Conservation (phyloP, 2,113 vertebrate species). For the Tamias sibiricus region DNA sequence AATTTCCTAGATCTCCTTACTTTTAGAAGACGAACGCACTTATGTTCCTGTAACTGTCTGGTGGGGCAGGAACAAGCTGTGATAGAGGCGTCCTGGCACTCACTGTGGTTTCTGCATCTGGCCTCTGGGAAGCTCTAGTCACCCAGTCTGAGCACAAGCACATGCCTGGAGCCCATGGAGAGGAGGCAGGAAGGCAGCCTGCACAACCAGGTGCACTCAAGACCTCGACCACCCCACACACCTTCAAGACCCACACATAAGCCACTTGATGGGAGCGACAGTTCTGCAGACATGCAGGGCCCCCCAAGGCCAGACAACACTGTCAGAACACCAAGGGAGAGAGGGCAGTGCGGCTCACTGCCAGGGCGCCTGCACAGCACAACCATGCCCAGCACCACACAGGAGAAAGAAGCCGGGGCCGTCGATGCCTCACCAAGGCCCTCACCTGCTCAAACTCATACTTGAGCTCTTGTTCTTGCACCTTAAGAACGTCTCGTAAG, state of each 20-base stretch:
- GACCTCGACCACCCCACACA: too few species aligned
- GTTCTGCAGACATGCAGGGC: too few species aligned
- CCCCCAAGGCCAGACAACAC: too few species aligned
- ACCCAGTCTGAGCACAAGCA: background rate
- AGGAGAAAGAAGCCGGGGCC: background rate
- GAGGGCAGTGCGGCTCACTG: too few species aligned
- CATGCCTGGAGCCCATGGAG: background rate
- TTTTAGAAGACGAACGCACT: background rate
- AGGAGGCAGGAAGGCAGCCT: background rate
- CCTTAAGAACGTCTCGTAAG: conserved; percentile 93
- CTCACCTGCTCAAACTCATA: conserved; percentile 93
- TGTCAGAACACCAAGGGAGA: too few species aligned
- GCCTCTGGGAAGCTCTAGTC: background rate
- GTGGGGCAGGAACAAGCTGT: background rate
- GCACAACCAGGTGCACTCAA: fast-evolving
- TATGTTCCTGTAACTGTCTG: background rate
- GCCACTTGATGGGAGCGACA: too few species aligned
- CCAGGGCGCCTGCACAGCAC: too few species aligned
- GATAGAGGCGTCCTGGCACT: background rate
- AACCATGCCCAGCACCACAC: too few species aligned
- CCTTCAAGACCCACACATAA: too few species aligned
- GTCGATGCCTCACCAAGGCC: background rate
- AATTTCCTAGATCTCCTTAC: conserved; percentile 1
- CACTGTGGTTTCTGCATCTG: background rate
- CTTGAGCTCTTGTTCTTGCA: conserved; percentile 95